Evolutionary conservation across 2,113 vertebrate genomes (phyloP).

Genomic region (Struthidea cinerea): DNA sequence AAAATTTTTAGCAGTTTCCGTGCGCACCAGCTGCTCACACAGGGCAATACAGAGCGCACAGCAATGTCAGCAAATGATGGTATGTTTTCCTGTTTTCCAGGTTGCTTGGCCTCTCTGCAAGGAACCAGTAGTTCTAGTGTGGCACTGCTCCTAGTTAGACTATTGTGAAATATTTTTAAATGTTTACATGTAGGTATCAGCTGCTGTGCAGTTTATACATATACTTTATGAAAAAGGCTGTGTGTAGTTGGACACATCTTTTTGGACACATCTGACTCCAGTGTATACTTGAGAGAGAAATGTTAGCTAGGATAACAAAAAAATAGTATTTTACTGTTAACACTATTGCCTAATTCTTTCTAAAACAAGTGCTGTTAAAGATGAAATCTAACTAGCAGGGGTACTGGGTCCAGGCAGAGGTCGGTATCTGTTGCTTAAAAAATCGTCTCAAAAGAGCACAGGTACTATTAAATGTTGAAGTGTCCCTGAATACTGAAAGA

Average conservation of each 20-base stretch:
- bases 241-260: neutral
- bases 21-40: neutral
- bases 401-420: neutral
- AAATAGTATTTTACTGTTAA: neutral
- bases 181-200: neutral
- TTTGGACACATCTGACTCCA: neutral
- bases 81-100: neutral
- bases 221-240: neutral
- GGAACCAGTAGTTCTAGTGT: neutral
- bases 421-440: neutral
- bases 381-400: neutral
- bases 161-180: neutral
- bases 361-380: neutral
- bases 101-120: neutral
- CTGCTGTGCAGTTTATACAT: neutral
- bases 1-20: conserved; percentile 4
- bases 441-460: neutral
- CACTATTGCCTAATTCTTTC: neutral
- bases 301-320: neutral
- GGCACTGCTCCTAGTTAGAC: neutral
- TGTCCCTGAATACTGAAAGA: neutral
- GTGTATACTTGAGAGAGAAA: neutral
- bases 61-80: neutral
- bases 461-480: neutral
- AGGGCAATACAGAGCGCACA: neutral